Conservation (phyloP, 2,888 invertebrate genomes). For the Trachelus troglodyta region DNA sequence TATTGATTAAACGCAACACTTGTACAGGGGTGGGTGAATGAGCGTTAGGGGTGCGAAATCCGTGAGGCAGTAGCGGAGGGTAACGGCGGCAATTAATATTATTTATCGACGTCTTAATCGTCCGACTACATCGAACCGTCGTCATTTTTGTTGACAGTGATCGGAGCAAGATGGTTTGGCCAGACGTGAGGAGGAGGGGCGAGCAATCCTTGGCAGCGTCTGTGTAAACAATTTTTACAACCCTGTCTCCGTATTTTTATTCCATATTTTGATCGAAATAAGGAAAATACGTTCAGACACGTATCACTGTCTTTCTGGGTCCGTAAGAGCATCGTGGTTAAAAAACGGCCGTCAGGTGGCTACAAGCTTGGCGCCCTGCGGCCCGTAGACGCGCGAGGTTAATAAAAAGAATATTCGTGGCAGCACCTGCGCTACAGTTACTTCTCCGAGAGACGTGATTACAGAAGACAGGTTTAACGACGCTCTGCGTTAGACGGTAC, state of each 20-base stretch:
- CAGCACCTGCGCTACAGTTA: constrained; percentile 32
- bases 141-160: constrained; percentile 24
- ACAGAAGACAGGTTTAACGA: constrained; percentile 30
- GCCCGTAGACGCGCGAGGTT: constrained; percentile 4
- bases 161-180: background rate
- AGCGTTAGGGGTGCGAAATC: background rate
- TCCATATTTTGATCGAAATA: background rate
- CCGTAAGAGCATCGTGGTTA: background rate
- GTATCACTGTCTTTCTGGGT: background rate
- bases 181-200: background rate
- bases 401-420: constrained; percentile 34
- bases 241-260: background rate
- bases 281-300: background rate
- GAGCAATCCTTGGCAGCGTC: background rate
- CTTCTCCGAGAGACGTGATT: constrained; percentile 29
- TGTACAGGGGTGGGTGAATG: constrained; percentile 23
- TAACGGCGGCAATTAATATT: constrained; percentile 62
- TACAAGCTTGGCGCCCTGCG: background rate
- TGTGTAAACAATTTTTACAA: background rate
- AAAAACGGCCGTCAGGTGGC: background rate
- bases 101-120: constrained; percentile 66
- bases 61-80: constrained; percentile 34
- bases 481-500: background rate
- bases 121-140: constrained; percentile 57
- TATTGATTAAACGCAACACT: constrained; percentile 64